A percentile compares a stretch with the other conserved stretches of the same genome.
phyloP scores from a whole-genome alignment of 2,797 vertebrate genomes.

The Peromyscus melanophrys region DNA sequence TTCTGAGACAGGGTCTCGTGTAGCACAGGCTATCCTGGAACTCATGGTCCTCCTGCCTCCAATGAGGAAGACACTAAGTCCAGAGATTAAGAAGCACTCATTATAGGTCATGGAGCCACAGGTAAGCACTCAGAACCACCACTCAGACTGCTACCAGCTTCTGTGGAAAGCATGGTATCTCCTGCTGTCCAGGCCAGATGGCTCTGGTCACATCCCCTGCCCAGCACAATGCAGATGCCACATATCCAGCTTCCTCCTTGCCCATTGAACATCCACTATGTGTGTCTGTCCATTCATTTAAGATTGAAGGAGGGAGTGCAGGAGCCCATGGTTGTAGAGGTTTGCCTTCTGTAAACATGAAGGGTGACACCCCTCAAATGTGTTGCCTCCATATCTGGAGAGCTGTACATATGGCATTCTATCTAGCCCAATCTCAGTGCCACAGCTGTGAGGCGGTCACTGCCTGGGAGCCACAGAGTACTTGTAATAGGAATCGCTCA shows the following conservation, averaged over 20 bases:
- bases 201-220: background rate
- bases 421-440: background rate
- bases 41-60: background rate
- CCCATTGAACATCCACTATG: fast-evolving
- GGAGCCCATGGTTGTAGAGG: fast-evolving
- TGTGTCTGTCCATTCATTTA: fast-evolving
- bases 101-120: background rate
- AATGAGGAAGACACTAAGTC: background rate
- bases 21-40: background rate
- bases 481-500: background rate
- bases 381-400: background rate
- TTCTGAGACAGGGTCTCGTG: background rate
- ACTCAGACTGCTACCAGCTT: background rate
- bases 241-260: background rate
- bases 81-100: background rate
- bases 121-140: too few relatives aligned
- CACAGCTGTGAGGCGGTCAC: background rate
- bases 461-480: background rate
- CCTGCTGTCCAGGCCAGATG: too few relatives aligned
- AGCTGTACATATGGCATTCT: fast-evolving
- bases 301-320: background rate
- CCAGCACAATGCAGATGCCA: fast-evolving
- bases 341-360: background rate
- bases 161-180: background rate
- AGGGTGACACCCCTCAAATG: too few relatives aligned